Evolutionary conservation across 2,113 vertebrate species (phyloP), one percentile per base, ranked within the genome.

Genomic region (Pampusana beccarii): DNA sequence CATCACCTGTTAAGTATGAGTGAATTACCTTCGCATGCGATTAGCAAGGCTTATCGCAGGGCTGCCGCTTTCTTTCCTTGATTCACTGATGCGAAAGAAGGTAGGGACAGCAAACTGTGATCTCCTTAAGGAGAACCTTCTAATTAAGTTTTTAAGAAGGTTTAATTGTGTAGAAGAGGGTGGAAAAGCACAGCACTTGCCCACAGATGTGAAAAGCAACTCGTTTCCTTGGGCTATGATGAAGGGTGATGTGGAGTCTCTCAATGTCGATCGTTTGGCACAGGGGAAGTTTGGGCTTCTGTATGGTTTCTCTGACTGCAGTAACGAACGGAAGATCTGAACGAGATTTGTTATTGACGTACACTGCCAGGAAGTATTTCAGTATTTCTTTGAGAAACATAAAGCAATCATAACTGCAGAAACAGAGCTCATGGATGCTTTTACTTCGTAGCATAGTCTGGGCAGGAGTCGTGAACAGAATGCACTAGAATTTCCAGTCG

Each of bases 61-160:
- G 10, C 6, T 38, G 19, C 13, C 46, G 0, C 6, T 65, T 64
- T 38, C 42, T 74, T 83, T 17, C 19, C 24, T 21, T 75, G 15
- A n/a, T 62, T 86, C n/a, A 3, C 40, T 11, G 5, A 5, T 44
- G 36, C 11, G 34, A n/a, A 4, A 33, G 18, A 54, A 67, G 24
- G 8, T 29, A 29, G 53, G 18, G 40, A 21, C 9, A 13, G 36
- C 15, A 70, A 87, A 46, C 6, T 0, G 2, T 2, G 0, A 3
- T 11, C 34, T 82, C 38, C 34, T 61, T 18, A 16, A 46, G 13
- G 4, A 67, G 25, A 51, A 34, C 1, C 5, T 5, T 24, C 2
- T 77, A 2, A 3, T 60, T 29, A 61, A 11, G 2, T 31, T 61
- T 66, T 10, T 61, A 53, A 69, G 28, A n/a, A 67, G 15, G 31